phyloP scores from a whole-genome alignment of 2,888 invertebrate species.

The Rutpela maculata region DNA sequence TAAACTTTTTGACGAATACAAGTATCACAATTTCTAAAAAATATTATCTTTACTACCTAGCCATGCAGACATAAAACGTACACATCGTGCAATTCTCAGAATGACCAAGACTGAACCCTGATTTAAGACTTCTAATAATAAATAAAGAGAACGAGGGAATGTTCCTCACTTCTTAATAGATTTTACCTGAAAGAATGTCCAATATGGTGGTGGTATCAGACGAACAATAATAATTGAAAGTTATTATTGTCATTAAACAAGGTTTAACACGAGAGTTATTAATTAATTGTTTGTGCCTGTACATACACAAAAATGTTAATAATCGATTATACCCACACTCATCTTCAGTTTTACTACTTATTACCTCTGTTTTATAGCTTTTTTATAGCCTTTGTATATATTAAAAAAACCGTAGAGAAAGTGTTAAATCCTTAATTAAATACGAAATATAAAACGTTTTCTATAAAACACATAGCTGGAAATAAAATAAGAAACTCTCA shows the following conservation, averaged over 20 bases:
- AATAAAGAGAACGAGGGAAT: neutral
- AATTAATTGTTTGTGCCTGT: slow-evolving; percentile 14
- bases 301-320: slow-evolving; percentile 25
- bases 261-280: neutral
- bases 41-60: no score
- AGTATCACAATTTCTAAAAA: no score
- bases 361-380: slow-evolving; percentile 49
- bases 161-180: neutral
- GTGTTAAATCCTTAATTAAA: slow-evolving; percentile 50
- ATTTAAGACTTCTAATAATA: neutral
- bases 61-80: no score
- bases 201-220: neutral
- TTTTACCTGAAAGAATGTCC: neutral
- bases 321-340: slow-evolving; percentile 16
- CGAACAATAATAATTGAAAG: neutral
- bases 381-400: slow-evolving; percentile 46
- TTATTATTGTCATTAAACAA: slow-evolving; percentile 3
- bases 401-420: slow-evolving; percentile 47
- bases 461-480: neutral
- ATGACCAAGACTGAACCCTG: neutral
- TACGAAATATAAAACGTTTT: slow-evolving; percentile 24
- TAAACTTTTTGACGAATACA: no score
- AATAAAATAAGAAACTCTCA: slow-evolving; percentile 35
- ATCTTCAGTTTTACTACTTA: slow-evolving; percentile 3
- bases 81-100: neutral